These are phyloP conservation scores for Allolobophora icterica DNA, from an alignment of 2,888 invertebrate genomes.

Conservation along the genomic window DNA sequence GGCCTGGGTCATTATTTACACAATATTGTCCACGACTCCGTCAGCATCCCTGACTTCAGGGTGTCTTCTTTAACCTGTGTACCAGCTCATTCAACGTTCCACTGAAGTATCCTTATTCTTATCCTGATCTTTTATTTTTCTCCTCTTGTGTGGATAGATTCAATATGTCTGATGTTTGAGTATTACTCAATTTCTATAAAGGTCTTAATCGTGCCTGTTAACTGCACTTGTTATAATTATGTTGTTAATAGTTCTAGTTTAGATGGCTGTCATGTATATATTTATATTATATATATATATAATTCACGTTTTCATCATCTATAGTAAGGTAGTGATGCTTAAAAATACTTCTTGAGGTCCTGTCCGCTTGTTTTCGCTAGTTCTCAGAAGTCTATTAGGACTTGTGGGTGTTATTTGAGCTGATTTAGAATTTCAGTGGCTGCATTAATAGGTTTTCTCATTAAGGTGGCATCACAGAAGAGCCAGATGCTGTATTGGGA, in stretches of 20 bases:
- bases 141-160: not conserved
- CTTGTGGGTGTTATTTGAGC: not conserved
- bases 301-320: not conserved
- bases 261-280: too few relatives aligned
- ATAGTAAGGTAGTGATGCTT: not conserved
- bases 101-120: not conserved
- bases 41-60: not conserved
- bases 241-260: not conserved
- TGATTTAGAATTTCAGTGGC: not conserved
- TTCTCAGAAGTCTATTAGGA: not conserved
- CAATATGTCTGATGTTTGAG: not conserved
- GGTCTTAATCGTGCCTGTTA: not conserved
- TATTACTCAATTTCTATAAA: not conserved
- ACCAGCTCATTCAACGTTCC: too few relatives aligned
- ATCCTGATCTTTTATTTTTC: not conserved
- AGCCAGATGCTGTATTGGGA: conserved; percentile 1
- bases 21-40: not conserved
- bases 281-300: too few relatives aligned
- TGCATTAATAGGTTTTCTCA: not conserved
- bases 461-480: not conserved
- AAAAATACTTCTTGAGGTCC: not conserved
- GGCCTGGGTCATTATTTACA: not conserved
- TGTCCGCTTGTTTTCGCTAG: not conserved
- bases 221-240: not conserved
- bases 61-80: too few relatives aligned